Percentiles rank a stretch among this genome's conserved stretches.
Conservation (phyloP, 1,140 invertebrate genomes). For the Leptonema lineaticorne region DNA sequence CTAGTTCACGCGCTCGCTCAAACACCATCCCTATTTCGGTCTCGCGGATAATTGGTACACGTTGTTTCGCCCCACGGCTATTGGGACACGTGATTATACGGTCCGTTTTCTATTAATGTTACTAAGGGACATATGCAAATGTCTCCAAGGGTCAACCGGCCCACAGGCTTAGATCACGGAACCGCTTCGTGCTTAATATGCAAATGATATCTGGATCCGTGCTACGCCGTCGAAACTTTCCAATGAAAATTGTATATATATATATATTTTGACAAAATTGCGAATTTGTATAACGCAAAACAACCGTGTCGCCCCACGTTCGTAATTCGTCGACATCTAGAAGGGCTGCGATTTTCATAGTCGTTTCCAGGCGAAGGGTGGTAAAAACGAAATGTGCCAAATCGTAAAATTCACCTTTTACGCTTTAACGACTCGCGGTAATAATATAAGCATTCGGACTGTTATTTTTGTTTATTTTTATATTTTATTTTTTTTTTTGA, state of each 20-base stretch:
- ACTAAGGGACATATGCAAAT: constrained; percentile 26
- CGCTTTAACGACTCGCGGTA: not conserved
- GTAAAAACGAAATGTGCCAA: not conserved
- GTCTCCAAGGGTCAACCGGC: constrained; percentile 16
- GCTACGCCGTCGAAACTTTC: constrained; percentile 13
- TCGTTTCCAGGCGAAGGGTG: no score
- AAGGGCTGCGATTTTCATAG: no score
- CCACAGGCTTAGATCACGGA: constrained; percentile 21
- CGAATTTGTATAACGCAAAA: constrained; percentile 5
- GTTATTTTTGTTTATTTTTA: no score
- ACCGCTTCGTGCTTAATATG: constrained; percentile 25
- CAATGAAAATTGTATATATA: not conserved
- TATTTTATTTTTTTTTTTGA: no score
- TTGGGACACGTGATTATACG: constrained; percentile 13
- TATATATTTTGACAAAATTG: not conserved
- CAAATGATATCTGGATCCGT: constrained; percentile 19
- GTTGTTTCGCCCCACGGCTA: not conserved
- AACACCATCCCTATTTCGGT: no score
- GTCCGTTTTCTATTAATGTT: constrained; percentile 28
- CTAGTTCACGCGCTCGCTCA: no score
- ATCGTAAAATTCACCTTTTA: not conserved
- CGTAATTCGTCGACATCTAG: no score
- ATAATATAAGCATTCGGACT: no score
- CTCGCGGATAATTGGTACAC: not conserved
- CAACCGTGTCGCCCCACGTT: no score